Base-by-base conservation (phyloP, 2,888 invertebrate species). In the Caenorhabditis angaria region DNA sequence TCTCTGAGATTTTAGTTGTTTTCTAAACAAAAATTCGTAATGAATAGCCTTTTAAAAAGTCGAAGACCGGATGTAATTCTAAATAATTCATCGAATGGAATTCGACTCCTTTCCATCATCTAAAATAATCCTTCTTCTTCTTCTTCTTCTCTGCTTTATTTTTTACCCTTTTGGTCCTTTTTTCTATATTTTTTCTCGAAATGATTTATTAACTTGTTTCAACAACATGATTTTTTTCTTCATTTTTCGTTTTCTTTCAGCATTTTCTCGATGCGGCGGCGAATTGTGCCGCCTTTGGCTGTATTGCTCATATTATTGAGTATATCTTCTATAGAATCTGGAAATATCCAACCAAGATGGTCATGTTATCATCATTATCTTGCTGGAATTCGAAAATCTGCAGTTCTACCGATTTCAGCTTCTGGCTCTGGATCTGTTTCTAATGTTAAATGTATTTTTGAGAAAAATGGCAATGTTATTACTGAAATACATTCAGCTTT, bases 401-500 rank as follows among this genome's bases (percentile, higher is more conserved):
- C 63, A 18, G 69, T 74, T 0, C 59, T 69, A 18, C 74, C 74
- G 27, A 69, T 74, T 2, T 50, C 67, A 2, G 59, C 56, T 2
- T 64, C 64, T 47, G 55, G 55, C 8, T 50, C 64, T 8, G 58
- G 60, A 22, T n/a, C 55, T 10, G 58, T 62, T 2, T 73, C 72
- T 41, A 73, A 62, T 64, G 65, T 70, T n/a, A 66, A 70, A 57
- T 77, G 74, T n/a, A 59, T 59, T 20, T 70, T 70, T 20, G 61
- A 62, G 2, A 60, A 68, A 53, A 63, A 77, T n/a, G 50, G 53
- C 18, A 50, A 61, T 24, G 63, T 65, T n/a, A 50, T 24, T 48
- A 78, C 73, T 25, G 78, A 75, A 50, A 63, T 78, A 1, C 72
- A 70, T 27, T 72, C 69, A 1, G 78, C 72, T 5, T 55, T 78